Evolutionary conservation across 2,797 vertebrate genomes (phyloP), one percentile per base, ranked within the genome.

Genomic region (Varecia variegata): DNA sequence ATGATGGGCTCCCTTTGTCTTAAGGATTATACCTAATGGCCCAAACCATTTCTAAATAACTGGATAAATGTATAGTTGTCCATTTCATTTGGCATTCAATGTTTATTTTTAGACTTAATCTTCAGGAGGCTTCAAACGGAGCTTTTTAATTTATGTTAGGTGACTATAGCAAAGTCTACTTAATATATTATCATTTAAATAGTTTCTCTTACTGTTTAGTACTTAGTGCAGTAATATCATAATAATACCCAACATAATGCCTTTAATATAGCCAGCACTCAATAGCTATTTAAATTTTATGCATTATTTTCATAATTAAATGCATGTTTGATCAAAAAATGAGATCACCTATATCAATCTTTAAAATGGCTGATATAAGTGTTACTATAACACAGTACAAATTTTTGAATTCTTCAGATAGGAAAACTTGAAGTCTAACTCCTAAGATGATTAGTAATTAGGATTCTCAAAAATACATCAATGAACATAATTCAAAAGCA

Each of bases 401-500:
- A 40, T 52, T 38, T 40, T 70, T 86, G 9, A 30, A 45, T 73
- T 73, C 23, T 43, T 85, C 5, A 30, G 8, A 12, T 50, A 76
- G 73, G 18, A 76, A 32, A 47, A 20, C 45, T 76, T 76, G 30
- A n/a, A 52, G 30, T 50, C 18, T 35, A 52, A 52, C 23, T 76
- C 32, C 32, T 32, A 45, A 76, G 30, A 74, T 40, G 52, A 68
- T 80, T 71, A 52, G 15, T 92, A 89, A 74, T 80, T 79, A 73
- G 23, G 23, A 84, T 80, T 92, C 67, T 89, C 30, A n/a, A 88
- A 77, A 91, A 88, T 43, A 68, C 27, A 81, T 27, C 30, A 67
- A 52, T 47, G 47, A 96, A 89, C 56, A 84, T 73, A 92, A 88
- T 85, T 50, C 30, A 89, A 67, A 94, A 74, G 65, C 27, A 43